Evolutionary conservation across 2,113 vertebrate genomes (phyloP), one percentile per base, ranked within the genome.

Genomic region (Elephantulus edwardii): DNA sequence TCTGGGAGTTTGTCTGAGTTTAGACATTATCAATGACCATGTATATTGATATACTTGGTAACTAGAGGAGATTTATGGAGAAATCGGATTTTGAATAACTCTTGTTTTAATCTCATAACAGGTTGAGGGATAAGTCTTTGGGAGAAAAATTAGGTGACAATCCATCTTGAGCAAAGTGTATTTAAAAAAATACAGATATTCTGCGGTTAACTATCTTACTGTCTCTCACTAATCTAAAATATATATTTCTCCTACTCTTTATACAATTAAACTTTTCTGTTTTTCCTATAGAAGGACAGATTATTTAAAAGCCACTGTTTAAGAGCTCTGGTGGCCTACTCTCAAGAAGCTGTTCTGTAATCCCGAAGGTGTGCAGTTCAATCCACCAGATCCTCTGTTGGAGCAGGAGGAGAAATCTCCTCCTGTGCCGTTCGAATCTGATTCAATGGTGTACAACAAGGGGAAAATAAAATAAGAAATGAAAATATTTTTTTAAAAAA

Each of bases 1-100:
- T 90, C 92, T 30, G 19, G 92, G 58, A 44, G 11, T 70, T 88
- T 94, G 48, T 50, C 35, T 77, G 82, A 64, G 90, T 94, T 81
- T 81, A 0, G 20, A 79, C 77, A 84, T 90, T 83, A 54, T 87
- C 54, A 90, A 46, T 83, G 91, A 85, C 72, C 86, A 52, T n/a
- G 54, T 56, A 58, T 11, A 68, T 28, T 92, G 54, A 64, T 75
- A 90, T 28, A 46, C 95, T 90, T 8, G 50, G 16, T 60, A 94
- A 91, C 83, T 91, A 93, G 71, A 89, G 46, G 75, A 66, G 76
- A 80, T 46, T 22, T 70, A 62, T 5, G 3, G 2, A 83, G 13
- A 28, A 86, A 52, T 72, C 22, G 93, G 62, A 91, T 83, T 17
- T 42, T 56, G 71, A 91, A 62, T 46, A 28, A 14, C 46, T 90